A percentile compares a stretch with the other conserved stretches of the same genome.
phyloP scores from a whole-genome alignment of 2,113 vertebrate species.

The Lathamus discolor region DNA sequence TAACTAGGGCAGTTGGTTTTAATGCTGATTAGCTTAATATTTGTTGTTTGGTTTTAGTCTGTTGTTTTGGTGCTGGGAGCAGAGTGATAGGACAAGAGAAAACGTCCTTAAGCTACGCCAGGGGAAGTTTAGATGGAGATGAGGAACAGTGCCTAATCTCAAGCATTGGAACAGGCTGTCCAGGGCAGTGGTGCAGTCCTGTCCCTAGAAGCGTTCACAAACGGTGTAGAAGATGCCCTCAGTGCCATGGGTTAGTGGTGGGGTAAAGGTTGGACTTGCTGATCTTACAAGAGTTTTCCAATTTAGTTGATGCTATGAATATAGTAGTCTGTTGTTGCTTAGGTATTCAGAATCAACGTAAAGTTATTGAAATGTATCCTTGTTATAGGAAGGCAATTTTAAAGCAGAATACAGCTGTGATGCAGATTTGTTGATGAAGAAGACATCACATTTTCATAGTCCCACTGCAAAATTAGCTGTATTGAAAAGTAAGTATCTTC shows the following conservation, averaged over 20 bases:
- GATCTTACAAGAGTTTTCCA: not conserved
- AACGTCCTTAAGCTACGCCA: not conserved
- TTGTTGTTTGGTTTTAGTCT: not conserved
- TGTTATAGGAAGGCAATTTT: not conserved
- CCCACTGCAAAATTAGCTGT: not conserved
- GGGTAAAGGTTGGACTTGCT: not conserved
- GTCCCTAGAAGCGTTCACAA: not conserved
- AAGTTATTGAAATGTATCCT: not conserved
- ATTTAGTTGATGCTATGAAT: not conserved
- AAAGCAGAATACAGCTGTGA: not conserved
- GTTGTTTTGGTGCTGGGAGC: not conserved
- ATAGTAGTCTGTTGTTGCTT: rapidly evolving
- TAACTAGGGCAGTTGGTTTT: not conserved
- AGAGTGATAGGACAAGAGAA: not conserved
- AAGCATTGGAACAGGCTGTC: not conserved
- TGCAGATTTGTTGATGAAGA: not conserved
- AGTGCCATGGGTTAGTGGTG: not conserved
- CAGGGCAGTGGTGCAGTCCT: not conserved
- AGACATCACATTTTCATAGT: not conserved
- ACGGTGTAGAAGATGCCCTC: not conserved
- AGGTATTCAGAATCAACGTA: not conserved
- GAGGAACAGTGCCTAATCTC: not conserved
- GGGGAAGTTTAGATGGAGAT: not conserved
- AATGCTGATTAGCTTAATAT: not conserved
- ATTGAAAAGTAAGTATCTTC: not conserved